phyloP scores from a whole-genome alignment of 2,797 vertebrate genomes.

The Tragelaphus eurycerus region DNA sequence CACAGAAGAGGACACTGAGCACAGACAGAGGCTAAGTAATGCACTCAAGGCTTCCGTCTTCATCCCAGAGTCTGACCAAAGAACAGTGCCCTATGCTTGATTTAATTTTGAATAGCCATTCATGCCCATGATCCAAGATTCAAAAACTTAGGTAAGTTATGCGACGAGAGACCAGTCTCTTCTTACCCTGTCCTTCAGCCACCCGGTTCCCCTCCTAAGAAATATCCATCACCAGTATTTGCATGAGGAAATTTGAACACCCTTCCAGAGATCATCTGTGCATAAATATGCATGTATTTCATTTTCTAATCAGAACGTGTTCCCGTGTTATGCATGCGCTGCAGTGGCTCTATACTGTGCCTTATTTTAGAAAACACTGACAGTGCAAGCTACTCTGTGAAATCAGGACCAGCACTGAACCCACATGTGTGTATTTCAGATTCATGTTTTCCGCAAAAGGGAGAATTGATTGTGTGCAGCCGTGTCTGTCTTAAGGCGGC shows the following conservation, averaged over 20 bases:
- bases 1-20: background rate
- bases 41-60: background rate
- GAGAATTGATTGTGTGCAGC: fast-evolving
- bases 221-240: background rate
- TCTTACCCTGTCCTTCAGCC: background rate
- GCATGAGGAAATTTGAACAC: background rate
- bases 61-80: background rate
- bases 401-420: background rate
- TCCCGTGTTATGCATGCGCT: fast-evolving
- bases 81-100: background rate
- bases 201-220: background rate
- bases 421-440: background rate
- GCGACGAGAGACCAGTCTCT: background rate
- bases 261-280: background rate
- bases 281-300: fast-evolving
- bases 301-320: background rate
- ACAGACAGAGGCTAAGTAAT: background rate
- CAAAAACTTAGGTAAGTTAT: background rate
- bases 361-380: background rate
- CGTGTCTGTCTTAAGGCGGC: background rate
- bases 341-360: background rate
- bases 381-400: background rate
- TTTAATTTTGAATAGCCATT: background rate
- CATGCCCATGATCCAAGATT: background rate
- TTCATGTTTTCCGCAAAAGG: background rate